These are phyloP conservation scores for Podocnemis expansa DNA, from an alignment of 2,113 vertebrate species.

Conservation along the genomic window DNA sequence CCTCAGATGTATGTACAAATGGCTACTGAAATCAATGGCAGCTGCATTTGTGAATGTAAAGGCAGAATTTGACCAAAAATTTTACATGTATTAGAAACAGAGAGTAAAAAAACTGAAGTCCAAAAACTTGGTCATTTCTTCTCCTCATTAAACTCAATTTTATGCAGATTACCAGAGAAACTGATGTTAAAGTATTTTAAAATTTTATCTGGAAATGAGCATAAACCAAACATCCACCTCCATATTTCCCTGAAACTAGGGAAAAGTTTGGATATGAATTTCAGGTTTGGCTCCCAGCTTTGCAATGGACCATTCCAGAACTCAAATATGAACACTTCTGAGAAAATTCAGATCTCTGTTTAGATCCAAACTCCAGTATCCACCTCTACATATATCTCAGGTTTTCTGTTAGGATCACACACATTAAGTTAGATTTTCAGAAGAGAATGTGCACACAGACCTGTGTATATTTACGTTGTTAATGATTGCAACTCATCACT, in stretches of 20 bases:
- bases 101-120: conserved; percentile 23
- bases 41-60: neutral
- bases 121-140: conserved; percentile 3
- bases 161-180: conserved; percentile 39
- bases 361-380: neutral
- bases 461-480: neutral
- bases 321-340: neutral
- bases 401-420: neutral
- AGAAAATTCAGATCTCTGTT: neutral
- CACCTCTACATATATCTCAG: neutral
- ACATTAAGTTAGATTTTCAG: neutral
- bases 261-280: neutral
- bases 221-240: conserved; percentile 32
- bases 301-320: neutral
- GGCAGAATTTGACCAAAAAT: neutral
- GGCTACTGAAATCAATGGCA: neutral
- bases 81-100: neutral
- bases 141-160: neutral
- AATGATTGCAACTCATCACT: neutral
- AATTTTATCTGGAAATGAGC: neutral
- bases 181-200: conserved; percentile 30
- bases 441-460: neutral
- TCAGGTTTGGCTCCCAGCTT: neutral
- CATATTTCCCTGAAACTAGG: neutral
- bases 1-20: neutral